A percentile compares a stretch with the other conserved stretches of the same genome.
Conservation (phyloP, 2,797 vertebrate species). For the Cichlasoma orientale region DNA sequence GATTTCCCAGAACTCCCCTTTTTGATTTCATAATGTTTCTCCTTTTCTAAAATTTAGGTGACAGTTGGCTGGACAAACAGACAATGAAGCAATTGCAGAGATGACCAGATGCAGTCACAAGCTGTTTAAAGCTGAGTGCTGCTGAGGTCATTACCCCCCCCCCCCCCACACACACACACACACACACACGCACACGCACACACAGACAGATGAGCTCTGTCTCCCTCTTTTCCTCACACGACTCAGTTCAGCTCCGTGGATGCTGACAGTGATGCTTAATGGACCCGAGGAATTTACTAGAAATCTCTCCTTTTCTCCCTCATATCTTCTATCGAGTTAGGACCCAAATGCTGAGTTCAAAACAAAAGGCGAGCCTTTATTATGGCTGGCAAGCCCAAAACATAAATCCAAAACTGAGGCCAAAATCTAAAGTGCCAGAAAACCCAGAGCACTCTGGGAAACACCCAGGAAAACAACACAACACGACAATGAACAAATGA, state of each 20-base stretch:
- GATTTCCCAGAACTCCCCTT: not conserved
- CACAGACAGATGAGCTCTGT: conserved; percentile 30
- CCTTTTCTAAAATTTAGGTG: not conserved
- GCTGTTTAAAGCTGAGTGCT: conserved; percentile 58
- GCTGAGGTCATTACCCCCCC: conserved; percentile 36
- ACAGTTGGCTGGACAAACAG: conserved; percentile 3
- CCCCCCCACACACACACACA: not conserved
- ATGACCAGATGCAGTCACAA: conserved; percentile 49
- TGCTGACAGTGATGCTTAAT: conserved; percentile 48
- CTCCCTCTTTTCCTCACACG: conserved; percentile 16
- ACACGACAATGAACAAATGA: not conserved
- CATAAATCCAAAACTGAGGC: not conserved
- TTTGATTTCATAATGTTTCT: not conserved
- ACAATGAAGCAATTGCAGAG: conserved; percentile 14
- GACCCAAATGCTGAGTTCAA: not conserved
- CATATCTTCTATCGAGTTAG: not conserved
- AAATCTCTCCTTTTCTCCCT: conserved; percentile 26
- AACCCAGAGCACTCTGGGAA: not conserved
- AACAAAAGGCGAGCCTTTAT: not conserved
- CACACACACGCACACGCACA: conserved; percentile 7
- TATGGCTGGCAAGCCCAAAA: not conserved
- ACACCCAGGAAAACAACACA: not conserved
- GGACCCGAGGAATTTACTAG: conserved; percentile 44
- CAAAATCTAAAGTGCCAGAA: not conserved
- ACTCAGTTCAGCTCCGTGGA: conserved; percentile 32